phyloP scores from a whole-genome alignment of 30 jellyfish, hydroid and myxozoan genomes.

The Pelagia noctiluca region DNA sequence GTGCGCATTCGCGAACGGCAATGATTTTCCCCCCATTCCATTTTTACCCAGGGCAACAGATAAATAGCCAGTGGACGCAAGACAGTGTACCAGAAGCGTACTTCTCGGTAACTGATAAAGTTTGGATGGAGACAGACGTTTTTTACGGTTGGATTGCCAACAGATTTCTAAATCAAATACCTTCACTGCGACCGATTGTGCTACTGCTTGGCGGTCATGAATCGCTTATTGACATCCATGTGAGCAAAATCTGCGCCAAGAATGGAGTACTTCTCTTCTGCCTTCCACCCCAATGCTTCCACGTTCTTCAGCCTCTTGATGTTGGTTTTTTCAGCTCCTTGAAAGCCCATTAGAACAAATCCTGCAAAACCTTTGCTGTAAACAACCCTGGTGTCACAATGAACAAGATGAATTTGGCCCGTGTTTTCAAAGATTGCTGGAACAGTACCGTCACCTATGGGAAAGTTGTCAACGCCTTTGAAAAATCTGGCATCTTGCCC shows the following conservation, averaged over 20 bases:
- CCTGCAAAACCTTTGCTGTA: neutral
- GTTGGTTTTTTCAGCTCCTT: neutral
- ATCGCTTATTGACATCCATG: neutral
- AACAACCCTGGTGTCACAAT: neutral
- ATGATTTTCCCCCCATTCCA: neutral
- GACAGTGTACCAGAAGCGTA: neutral
- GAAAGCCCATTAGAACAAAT: neutral
- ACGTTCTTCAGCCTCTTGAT: conserved; percentile 20
- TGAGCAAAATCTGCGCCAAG: neutral
- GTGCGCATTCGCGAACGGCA: neutral
- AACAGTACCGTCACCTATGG: neutral
- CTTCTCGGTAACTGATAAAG: neutral
- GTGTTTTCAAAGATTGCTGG: neutral
- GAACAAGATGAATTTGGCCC: neutral
- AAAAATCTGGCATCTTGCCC: neutral
- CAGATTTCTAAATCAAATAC: neutral
- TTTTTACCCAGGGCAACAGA: neutral
- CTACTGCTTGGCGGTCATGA: conserved; percentile 18
- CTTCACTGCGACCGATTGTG: conserved; percentile 18
- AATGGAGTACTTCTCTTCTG: conserved; percentile 13
- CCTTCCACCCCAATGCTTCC: conserved; percentile 24
- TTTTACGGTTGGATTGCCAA: neutral
- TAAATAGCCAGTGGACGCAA: neutral
- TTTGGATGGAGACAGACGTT: conserved; percentile 21
- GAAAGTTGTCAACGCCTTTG: neutral